A percentile compares a stretch with the other conserved stretches of the same genome.
Evolutionary conservation across 2,797 vertebrate species (phyloP).

Genomic region (Characodon lateralis): DNA sequence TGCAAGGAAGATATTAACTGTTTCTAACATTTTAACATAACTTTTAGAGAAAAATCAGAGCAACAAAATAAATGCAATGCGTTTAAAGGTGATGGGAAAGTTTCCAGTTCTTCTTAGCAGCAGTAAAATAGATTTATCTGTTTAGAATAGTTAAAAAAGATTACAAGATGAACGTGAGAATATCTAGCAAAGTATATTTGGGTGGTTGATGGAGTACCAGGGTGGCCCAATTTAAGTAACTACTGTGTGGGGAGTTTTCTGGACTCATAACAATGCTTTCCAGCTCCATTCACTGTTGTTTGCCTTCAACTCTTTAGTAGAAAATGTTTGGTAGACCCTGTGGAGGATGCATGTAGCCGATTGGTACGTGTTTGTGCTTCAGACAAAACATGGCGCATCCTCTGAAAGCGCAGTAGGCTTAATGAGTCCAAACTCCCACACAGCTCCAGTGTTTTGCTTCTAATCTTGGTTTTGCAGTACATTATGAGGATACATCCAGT

Average conservation of each 20-base stretch:
- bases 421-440: background rate
- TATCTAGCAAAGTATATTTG: background rate
- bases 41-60: background rate
- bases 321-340: background rate
- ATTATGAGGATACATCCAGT: background rate
- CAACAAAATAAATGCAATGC: background rate
- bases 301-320: background rate
- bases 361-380: background rate
- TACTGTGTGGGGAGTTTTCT: background rate
- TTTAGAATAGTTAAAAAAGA: background rate
- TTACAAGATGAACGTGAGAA: background rate
- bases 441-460: background rate
- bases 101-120: background rate
- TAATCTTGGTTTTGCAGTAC: background rate
- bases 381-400: no score
- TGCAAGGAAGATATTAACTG: background rate
- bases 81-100: background rate
- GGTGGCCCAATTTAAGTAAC: constrained; percentile 1
- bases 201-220: background rate
- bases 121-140: background rate
- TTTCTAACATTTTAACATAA: background rate
- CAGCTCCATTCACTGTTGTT: background rate
- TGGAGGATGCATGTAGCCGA: background rate
- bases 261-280: constrained; percentile 2
- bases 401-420: background rate